These are phyloP conservation scores for Betta splendens DNA, from an alignment of 2,797 vertebrate species.

Conservation along the genomic window DNA sequence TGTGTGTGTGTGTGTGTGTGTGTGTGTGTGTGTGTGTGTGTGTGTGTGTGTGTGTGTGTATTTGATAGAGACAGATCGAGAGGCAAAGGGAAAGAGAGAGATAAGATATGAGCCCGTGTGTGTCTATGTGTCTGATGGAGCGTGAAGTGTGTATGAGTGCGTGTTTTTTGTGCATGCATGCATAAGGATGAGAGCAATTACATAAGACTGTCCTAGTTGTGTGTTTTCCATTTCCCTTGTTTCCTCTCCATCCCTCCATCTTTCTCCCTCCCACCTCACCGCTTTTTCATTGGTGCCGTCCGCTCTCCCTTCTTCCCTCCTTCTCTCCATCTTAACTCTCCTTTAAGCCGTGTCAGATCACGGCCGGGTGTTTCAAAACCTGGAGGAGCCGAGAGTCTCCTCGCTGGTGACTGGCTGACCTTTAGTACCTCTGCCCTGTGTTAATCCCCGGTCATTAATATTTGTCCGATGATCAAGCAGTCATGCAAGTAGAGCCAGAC, in stretches of 20 bases:
- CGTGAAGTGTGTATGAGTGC: constrained; percentile 69
- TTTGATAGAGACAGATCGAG: constrained; percentile 2
- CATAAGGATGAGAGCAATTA: constrained; percentile 77
- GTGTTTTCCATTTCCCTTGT: constrained; percentile 55
- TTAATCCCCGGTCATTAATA: constrained; percentile 62
- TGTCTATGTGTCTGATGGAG: constrained; percentile 70
- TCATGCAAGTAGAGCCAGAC: constrained; percentile 24
- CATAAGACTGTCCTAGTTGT: constrained; percentile 79
- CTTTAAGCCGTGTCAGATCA: constrained; percentile 66
- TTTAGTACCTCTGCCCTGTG: constrained; percentile 38
- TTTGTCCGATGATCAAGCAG: constrained; percentile 60
- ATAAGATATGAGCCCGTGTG: constrained; percentile 64
- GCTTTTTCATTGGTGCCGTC: constrained; percentile 15
- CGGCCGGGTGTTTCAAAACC: constrained; percentile 49
- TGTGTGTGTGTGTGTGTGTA: constrained; percentile 28
- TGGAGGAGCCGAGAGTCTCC: constrained; percentile 28
- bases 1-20: constrained; percentile 28
- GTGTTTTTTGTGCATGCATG: constrained; percentile 73
- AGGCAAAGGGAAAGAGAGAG: constrained; percentile 17
- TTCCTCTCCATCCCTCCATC: constrained; percentile 48
- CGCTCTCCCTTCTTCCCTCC: background rate
- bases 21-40: constrained; percentile 37
- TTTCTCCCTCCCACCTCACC: constrained; percentile 34
- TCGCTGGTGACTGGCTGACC: constrained; percentile 31
- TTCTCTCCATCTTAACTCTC: constrained; percentile 46